Base-by-base conservation (phyloP, 1,140 invertebrate species). In the Apocrypta bakeri region DNA sequence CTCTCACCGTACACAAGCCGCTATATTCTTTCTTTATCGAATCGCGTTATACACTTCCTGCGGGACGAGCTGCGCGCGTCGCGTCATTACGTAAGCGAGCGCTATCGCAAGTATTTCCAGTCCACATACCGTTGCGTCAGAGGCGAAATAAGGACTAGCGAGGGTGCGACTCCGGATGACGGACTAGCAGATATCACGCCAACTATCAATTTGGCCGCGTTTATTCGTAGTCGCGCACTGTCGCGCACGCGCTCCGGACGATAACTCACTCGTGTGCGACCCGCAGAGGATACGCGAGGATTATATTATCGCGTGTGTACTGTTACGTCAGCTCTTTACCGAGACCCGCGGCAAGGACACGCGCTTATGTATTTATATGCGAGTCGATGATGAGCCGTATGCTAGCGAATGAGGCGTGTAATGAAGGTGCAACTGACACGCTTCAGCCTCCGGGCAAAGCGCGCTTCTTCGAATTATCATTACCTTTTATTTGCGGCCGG, bases 311-410 rank as follows among this genome's bases (percentile, higher is more conserved):
- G 31, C 17, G 1, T n/a, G 21, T 2, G 21, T 56, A 21, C 48
- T 17, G 48, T 56, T 48, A 17, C 42, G 14, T 56, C 48, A 37
- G 33, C 2, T n/a, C 48, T 56, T n/a, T 56, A 17, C 48, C n/a
- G 14, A 17, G 48, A 56, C 75, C 75, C 64, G 56, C 12, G 81
- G 68, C 81, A 82, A 82, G 81, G 81, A 82, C 81, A 48, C 63
- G 14, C 68, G 33, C 31, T 33, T 14, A 9, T 29, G 29, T 37
- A 37, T 3, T 9, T 33, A 71, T 21, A 25, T 6, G 68, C 29
- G 21, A 42, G 14, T 17, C 25, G 24, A 48, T 48, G 24, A 40
- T 42, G n/a, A n/a, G 9, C 12, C 6, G 12, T 24, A 9, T 27
- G 24, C 0, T 0, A 21, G 14, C 48, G 24, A 33, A 40, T 27